Conservation (phyloP, 1,140 invertebrate species). For the Hetaerina americana region DNA sequence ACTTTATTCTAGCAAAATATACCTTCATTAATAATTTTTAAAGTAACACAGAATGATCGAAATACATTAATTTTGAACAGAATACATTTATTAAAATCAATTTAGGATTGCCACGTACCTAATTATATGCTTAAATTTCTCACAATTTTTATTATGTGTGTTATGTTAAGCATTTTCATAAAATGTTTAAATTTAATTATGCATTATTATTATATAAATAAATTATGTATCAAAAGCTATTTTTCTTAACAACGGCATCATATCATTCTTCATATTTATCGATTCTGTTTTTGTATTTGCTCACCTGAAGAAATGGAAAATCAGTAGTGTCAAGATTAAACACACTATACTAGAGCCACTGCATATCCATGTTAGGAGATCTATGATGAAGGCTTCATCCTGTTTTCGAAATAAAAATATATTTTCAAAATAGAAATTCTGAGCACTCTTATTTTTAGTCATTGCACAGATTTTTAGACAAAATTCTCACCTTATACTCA, state of each 20-base stretch:
- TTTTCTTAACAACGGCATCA: too few species aligned
- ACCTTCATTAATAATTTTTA: too few species aligned
- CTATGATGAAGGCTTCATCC: slow-evolving; percentile 27
- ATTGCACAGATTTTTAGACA: not conserved
- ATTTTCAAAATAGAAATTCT: not conserved
- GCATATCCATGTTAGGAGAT: slow-evolving; percentile 40
- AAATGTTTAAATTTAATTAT: not conserved
- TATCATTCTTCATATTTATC: too few species aligned
- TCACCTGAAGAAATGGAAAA: slow-evolving; percentile 33
- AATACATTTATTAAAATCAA: too few species aligned
- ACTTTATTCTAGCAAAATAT: too few species aligned
- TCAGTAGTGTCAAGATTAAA: slow-evolving; percentile 35
- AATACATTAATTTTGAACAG: too few species aligned
- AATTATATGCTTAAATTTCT: too few species aligned
- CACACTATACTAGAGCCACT: slow-evolving; percentile 43
- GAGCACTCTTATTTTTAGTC: not conserved
- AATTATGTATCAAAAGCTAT: too few species aligned
- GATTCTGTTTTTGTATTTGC: too few species aligned
- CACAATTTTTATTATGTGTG: too few species aligned
- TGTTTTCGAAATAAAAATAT: slow-evolving; percentile 6
- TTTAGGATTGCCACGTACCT: too few species aligned
- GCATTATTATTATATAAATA: not conserved
- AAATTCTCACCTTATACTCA: slow-evolving; percentile 18
- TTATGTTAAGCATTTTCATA: slow-evolving; percentile 18
- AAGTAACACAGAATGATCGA: too few species aligned